Evolutionary conservation across 2,113 vertebrate genomes (phyloP), one percentile per base, ranked within the genome.

Genomic region (Coregonus clupeaformis): DNA sequence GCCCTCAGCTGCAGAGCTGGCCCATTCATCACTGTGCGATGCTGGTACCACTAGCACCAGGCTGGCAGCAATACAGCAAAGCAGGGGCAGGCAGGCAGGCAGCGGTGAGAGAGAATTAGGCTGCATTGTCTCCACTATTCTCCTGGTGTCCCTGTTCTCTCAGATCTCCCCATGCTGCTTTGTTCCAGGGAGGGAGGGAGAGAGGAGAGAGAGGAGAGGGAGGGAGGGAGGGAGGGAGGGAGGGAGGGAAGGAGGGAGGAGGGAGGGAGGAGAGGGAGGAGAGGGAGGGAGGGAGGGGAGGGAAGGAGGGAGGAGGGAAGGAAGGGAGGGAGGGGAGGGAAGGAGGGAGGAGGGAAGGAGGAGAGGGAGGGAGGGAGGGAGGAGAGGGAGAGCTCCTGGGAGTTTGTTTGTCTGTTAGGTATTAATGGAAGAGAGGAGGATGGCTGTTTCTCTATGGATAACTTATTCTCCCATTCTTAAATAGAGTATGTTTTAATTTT

Each of bases 11-110:
- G 80, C 88, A 84, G 83, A 81, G 76, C 88, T 82, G 87, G 86
- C 68, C 82, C 80, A 85, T 88, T 89, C 73, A 86, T 91, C 90
- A 87, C 80, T 69, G 76, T 72, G 80, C 76, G 77, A 74, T 57
- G 11, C 82, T 79, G 86, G 81, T 76, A 79, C 65, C 77, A 77
- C 65, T n/a, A 78, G 77, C 79, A 78, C 80, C 30, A 30, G 30
- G 30, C 86, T 84, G 72, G 84, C 81, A 74, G 80, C 30, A 86
- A 74, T 79, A 73, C 79, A 68, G 67, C 74, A 81, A 82, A 71
- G 77, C 74, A 74, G 74, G 85, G 81, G 70, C 85, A 71, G 67
- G 71, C 69, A 77, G 81, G 70, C 85, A 71, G 67, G 71, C 69
- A 77, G 77, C 72, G 6, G 69, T 82, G 79, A 82, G 76, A 84